These are phyloP conservation scores for Euzetes globulus DNA, from an alignment of 2,888 invertebrate genomes.

Conservation along the genomic window DNA sequence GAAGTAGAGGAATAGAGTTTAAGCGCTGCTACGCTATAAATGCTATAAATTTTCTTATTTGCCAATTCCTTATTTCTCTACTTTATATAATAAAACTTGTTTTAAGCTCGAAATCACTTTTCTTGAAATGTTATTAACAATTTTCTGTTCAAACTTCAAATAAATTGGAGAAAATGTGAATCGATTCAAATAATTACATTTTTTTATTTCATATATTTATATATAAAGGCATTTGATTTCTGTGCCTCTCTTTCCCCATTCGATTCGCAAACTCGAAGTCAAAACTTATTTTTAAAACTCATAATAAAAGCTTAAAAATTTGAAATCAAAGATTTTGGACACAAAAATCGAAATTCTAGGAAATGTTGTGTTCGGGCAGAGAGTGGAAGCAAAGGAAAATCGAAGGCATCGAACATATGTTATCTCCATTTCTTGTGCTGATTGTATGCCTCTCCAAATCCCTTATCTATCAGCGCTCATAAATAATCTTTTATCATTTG, in stretches of 20 bases:
- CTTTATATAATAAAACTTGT: constrained; percentile 28
- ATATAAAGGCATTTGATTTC: not conserved
- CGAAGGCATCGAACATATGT: constrained; percentile 8
- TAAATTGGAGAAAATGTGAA: constrained; percentile 19
- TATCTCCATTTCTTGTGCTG: constrained; percentile 9
- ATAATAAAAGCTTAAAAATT: constrained; percentile 12
- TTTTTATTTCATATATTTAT: constrained; percentile 16
- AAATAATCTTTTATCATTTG: constrained; percentile 30
- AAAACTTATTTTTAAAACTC: not conserved
- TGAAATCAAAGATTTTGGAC: constrained; percentile 12
- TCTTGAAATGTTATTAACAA: constrained; percentile 23
- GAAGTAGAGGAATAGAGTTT: not conserved
- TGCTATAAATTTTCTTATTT: constrained; percentile 28
- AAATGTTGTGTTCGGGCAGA: not conserved
- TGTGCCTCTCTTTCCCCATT: not conserved
- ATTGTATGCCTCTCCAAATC: not conserved
- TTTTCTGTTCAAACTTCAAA: constrained; percentile 20
- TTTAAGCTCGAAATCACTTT: constrained; percentile 5
- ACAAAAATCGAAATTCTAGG: not conserved
- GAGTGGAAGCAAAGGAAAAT: not conserved
- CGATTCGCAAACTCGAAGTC: not conserved
- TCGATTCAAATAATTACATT: constrained; percentile 28
- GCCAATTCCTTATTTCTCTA: constrained; percentile 10
- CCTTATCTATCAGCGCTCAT: constrained; percentile 27
- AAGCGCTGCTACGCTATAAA: constrained; percentile 3